Conservation (phyloP, 2,888 invertebrate species). For the Synanthedon tipuliformis region DNA sequence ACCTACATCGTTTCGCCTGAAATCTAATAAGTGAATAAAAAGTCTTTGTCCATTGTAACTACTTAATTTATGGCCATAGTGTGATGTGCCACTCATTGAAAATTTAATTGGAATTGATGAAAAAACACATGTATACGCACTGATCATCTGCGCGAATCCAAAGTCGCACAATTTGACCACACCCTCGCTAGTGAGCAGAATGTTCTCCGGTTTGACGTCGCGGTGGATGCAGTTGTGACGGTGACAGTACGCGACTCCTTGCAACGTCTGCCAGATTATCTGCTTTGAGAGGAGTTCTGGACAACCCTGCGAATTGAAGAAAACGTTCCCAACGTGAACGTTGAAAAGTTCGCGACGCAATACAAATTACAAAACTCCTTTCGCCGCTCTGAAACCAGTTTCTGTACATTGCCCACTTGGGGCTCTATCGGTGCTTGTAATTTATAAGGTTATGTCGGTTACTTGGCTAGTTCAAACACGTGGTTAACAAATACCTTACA, state of each 20-base stretch:
- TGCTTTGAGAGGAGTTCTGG: slow-evolving; percentile 91
- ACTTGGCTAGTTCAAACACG: no score
- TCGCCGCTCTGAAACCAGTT: neutral
- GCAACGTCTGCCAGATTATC: slow-evolving; percentile 94
- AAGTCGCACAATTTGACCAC: slow-evolving; percentile 98
- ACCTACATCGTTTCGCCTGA: no score
- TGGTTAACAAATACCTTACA: no score
- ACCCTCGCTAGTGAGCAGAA: slow-evolving; percentile 90
- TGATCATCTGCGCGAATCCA: slow-evolving; percentile 97
- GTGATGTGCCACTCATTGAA: no score
- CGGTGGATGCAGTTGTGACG: slow-evolving; percentile 95
- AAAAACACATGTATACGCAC: slow-evolving; percentile 50
- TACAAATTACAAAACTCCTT: neutral
- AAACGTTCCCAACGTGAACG: neutral
- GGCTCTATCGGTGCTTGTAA: no score
- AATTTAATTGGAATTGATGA: no score
- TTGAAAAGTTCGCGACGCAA: neutral
- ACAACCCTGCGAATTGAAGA: slow-evolving; percentile 73
- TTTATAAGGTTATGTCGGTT: no score
- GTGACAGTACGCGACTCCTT: slow-evolving; percentile 97
- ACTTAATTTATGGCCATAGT: no score
- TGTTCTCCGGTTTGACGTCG: slow-evolving; percentile 99
- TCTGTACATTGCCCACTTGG: no score
- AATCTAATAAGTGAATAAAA: no score
- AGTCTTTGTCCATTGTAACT: no score